Percentiles rank a stretch among this genome's conserved stretches.
These are phyloP conservation scores for Phymorhynchus buccinoides DNA, from an alignment of 1,140 invertebrate species.

Conservation along the genomic window DNA sequence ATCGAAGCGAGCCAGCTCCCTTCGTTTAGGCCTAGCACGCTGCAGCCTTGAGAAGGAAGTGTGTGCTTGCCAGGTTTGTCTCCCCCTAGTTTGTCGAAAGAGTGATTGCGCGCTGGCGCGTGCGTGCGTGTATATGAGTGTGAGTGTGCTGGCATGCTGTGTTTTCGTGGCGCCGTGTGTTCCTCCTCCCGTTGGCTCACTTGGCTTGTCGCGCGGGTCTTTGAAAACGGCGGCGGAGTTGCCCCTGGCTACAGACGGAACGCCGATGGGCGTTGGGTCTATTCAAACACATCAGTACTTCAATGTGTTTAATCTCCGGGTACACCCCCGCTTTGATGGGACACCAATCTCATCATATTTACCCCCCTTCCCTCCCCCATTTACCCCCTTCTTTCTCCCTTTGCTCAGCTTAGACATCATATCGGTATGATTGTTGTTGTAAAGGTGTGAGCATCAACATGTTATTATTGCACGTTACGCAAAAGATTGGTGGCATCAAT, in stretches of 20 bases:
- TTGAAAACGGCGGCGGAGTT: neutral
- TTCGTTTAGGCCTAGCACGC: neutral
- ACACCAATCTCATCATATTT: no score
- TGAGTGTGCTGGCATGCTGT: constrained; percentile 14
- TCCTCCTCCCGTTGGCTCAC: constrained; percentile 21
- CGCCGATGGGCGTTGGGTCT: neutral
- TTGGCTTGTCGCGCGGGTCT: neutral
- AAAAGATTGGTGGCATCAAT: no score
- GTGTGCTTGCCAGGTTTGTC: neutral
- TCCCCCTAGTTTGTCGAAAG: neutral
- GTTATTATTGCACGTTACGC: no score
- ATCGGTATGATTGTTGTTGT: no score
- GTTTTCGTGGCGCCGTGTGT: constrained; percentile 18
- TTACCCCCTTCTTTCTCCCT: neutral
- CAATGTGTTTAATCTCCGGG: no score
- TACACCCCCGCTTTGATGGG: no score
- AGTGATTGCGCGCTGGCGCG: neutral
- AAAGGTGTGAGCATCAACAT: no score
- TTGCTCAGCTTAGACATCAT: no score
- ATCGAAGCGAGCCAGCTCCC: neutral
- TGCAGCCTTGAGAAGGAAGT: neutral
- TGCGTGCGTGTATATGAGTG: neutral
- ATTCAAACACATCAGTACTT: no score
- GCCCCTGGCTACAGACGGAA: neutral
- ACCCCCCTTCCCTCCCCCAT: no score